phyloP scores from a whole-genome alignment of 2,797 vertebrate species.

The Sardinella longiceps region DNA sequence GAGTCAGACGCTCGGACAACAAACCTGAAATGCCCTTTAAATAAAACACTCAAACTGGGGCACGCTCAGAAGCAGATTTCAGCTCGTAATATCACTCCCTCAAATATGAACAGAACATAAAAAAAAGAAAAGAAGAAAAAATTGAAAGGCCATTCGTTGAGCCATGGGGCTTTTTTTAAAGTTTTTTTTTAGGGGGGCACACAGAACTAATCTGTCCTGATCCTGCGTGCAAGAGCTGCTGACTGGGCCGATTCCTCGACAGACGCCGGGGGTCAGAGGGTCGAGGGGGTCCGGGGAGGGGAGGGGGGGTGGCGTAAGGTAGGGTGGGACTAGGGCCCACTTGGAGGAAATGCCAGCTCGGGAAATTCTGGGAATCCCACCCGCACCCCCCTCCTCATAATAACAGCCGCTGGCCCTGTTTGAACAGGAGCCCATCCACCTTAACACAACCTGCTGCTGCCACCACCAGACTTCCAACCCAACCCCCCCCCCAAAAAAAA shows the following conservation, averaged over 20 bases:
- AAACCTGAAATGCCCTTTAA: too few species aligned
- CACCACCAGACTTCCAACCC: background rate
- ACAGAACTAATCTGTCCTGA: conserved; percentile 1
- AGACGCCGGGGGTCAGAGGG: background rate
- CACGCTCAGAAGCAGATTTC: background rate
- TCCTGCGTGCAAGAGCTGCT: background rate
- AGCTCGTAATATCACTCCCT: background rate
- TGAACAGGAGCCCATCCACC: background rate
- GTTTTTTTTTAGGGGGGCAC: background rate
- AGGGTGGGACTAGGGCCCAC: background rate
- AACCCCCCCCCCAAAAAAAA: background rate
- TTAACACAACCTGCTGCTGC: background rate
- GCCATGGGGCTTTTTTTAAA: background rate
- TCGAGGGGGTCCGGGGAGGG: background rate
- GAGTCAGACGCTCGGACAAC: background rate
- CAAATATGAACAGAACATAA: background rate
- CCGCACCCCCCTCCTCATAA: background rate
- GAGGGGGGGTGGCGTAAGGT: background rate
- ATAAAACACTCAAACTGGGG: background rate
- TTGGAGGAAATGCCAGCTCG: background rate
- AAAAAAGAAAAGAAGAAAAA: background rate
- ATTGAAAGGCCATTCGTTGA: too few species aligned
- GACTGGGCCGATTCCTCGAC: conserved; percentile 17
- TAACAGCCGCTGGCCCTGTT: background rate
- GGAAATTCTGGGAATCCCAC: background rate